Percentiles rank a stretch among this genome's conserved stretches.
Conservation (phyloP, 2,888 invertebrate genomes). For the Agrochola lychnidis region DNA sequence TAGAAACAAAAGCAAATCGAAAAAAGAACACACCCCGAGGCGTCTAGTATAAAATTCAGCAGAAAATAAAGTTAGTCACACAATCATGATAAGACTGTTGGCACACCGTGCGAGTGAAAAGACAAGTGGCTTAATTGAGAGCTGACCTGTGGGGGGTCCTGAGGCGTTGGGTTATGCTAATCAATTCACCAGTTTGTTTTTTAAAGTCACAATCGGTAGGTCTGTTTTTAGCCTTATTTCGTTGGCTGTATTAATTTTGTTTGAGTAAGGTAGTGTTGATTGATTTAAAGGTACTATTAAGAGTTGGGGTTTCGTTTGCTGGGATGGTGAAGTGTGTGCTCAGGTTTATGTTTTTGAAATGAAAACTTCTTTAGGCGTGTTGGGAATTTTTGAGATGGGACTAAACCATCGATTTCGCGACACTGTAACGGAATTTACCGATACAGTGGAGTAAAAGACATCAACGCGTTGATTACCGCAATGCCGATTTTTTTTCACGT, state of each 20-base stretch:
- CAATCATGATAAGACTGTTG: conserved; percentile 84
- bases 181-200: conserved; percentile 88
- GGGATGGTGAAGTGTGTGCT: conserved; percentile 2
- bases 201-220: conserved; percentile 84
- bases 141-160: conserved; percentile 86
- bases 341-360: not conserved
- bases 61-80: conserved; percentile 83
- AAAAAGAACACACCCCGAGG: conserved; percentile 59
- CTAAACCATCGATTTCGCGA: too few species aligned
- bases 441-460: too few species aligned
- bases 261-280: conserved; percentile 67
- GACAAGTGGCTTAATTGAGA: conserved; percentile 90
- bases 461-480: too few species aligned
- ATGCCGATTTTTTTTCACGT: too few species aligned
- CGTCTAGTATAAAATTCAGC: conserved; percentile 79
- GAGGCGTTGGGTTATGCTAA: conserved; percentile 88
- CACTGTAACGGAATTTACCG: too few species aligned
- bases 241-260: conserved; percentile 67
- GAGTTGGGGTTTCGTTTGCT: conserved; percentile 8
- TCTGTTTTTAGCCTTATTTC: conserved; percentile 70
- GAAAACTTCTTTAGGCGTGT: too few species aligned
- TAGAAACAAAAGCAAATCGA: conserved; percentile 60
- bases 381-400: too few species aligned
- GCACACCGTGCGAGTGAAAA: conserved; percentile 85
- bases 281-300: conserved; percentile 56